Evolutionary conservation across 2,113 vertebrate species (phyloP).

Genomic region (Circaetus gallicus): DNA sequence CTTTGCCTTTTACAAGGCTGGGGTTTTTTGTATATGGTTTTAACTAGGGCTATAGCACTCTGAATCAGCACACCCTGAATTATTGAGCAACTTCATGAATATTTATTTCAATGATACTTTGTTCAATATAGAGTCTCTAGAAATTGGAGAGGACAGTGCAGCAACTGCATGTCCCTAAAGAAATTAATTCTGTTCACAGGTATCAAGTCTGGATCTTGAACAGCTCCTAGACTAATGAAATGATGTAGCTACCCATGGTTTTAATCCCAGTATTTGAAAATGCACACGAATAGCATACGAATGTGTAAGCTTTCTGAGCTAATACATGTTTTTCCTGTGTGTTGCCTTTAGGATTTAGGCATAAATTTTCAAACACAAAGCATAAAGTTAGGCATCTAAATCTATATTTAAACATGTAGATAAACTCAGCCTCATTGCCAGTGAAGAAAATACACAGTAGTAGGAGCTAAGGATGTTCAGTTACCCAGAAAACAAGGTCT

Average conservation of each 20-base stretch:
- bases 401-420: not conserved
- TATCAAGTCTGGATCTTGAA: slow-evolving; percentile 31
- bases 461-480: not conserved
- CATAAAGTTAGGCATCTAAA: not conserved
- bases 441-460: not conserved
- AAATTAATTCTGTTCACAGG: slow-evolving; percentile 46
- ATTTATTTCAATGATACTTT: slow-evolving; percentile 33
- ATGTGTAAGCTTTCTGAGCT: not conserved
- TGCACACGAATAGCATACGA: not conserved
- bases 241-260: not conserved
- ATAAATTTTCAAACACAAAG: not conserved
- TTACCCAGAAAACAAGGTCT: not conserved
- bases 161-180: not conserved
- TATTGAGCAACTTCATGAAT: slow-evolving; percentile 54
- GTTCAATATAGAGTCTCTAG: not conserved
- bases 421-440: not conserved
- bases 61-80: slow-evolving; percentile 42
- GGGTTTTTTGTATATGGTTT: not conserved
- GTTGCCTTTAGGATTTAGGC: not conserved
- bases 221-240: slow-evolving; percentile 37
- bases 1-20: not conserved
- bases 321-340: not conserved
- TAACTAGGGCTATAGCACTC: not conserved
- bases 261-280: slow-evolving; percentile 18
- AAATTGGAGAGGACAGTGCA: slow-evolving; percentile 18